A percentile compares a stretch with the other conserved stretches of the same genome.
phyloP scores from a whole-genome alignment of 37 sponge, comb jelly and placozoan genomes.

The Amphimedon queenslandica region DNA sequence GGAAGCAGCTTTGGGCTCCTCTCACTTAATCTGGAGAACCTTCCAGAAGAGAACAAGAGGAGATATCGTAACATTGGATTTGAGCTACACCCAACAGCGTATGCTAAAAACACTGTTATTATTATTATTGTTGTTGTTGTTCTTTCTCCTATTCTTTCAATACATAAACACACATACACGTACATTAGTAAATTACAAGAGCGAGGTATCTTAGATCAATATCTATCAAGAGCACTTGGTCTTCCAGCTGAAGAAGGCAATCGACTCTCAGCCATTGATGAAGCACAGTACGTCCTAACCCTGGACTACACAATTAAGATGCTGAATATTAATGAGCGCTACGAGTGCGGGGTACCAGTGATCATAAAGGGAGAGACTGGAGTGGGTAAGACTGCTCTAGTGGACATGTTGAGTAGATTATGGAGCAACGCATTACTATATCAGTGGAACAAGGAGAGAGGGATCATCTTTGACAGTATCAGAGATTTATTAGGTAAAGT shows the following conservation, averaged over 20 bases:
- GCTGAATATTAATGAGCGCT: slow-evolving; percentile 67
- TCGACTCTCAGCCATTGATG: slow-evolving; percentile 60
- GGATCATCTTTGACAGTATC: slow-evolving; percentile 23
- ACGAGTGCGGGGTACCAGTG: slow-evolving; percentile 80
- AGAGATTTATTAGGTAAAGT: slow-evolving; percentile 20
- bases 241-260: slow-evolving; percentile 36
- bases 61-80: slow-evolving; percentile 56
- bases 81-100: slow-evolving; percentile 53
- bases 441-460: slow-evolving; percentile 50
- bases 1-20: slow-evolving; percentile 58
- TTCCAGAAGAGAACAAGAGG: slow-evolving; percentile 29
- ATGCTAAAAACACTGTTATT: slow-evolving; percentile 14
- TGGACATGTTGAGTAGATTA: slow-evolving; percentile 82
- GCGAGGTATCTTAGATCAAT: slow-evolving; percentile 55
- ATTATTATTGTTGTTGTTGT: neutral
- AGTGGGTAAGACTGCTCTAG: slow-evolving; percentile 88
- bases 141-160: neutral
- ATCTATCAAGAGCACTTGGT: slow-evolving; percentile 67
- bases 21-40: slow-evolving; percentile 58
- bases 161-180: too few relatives aligned
- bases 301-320: slow-evolving; percentile 85
- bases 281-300: slow-evolving; percentile 82
- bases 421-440: slow-evolving; percentile 69
- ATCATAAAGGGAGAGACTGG: slow-evolving; percentile 96
- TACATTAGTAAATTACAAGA: slow-evolving; percentile 46